phyloP scores from a whole-genome alignment of 2,797 vertebrate species.

The Falco cherrug region DNA sequence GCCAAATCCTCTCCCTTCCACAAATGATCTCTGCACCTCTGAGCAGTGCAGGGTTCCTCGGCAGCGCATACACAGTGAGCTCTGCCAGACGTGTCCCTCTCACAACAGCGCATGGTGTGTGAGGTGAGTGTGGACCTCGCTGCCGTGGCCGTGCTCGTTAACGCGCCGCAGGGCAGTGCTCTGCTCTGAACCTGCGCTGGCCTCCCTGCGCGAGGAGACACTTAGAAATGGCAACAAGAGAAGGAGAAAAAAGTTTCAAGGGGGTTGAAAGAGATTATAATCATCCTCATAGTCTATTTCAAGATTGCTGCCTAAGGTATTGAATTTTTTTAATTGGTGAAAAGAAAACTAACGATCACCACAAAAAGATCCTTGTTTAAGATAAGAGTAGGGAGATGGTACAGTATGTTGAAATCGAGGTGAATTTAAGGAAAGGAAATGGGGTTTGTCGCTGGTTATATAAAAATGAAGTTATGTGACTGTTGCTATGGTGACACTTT shows the following conservation, averaged over 20 bases:
- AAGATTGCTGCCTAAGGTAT: background rate
- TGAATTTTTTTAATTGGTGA: background rate
- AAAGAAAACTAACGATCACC: background rate
- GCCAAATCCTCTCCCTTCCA: background rate
- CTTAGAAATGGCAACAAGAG: background rate
- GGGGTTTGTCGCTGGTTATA: background rate
- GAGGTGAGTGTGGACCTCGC: too few species aligned
- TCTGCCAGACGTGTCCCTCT: background rate
- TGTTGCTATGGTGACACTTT: background rate
- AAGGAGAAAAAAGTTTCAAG: background rate
- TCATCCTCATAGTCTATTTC: background rate
- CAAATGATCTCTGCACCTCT: too few species aligned
- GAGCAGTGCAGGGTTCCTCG: background rate
- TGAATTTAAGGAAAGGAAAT: background rate
- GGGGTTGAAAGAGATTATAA: background rate
- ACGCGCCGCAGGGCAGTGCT: too few species aligned
- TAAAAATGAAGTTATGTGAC: background rate
- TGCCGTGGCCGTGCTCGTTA: background rate
- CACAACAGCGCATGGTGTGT: rapidly evolving
- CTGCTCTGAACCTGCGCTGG: background rate
- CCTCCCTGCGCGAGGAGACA: background rate
- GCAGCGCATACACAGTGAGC: background rate
- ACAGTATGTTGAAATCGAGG: background rate
- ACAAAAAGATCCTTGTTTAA: background rate
- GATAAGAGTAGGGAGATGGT: background rate